Evolutionary conservation across 2,797 vertebrate species (phyloP), one percentile per base, ranked within the genome.

Genomic region (Atherinosoma microstoma): DNA sequence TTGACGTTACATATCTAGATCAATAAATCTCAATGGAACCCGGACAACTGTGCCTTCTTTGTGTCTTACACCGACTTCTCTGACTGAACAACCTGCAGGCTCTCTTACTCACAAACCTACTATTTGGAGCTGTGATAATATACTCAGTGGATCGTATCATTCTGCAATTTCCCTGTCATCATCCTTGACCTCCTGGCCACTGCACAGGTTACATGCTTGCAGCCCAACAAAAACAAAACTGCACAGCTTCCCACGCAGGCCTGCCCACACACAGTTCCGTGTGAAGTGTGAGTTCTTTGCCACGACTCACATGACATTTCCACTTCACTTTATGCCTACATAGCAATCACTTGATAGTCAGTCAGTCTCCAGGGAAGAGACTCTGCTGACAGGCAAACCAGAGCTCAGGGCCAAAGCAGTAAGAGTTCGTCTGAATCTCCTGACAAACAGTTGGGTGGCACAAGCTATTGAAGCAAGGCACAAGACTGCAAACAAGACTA

Each of bases 261-360:
- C 79, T 72, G 70, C 81, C 74, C 71, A 79, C 82, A 53, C 72
- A 73, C 65, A 66, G 54, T 40, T 54, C 66, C 24, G n/a, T 51
- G 24, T 61, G 18, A 29, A 69, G 75, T 40, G 76, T 29, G 64
- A 67, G 75, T 78, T 69, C 68, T n/a, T 71, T 58, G 54, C 70
- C 59, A 63, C 34, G 5, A 29, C 72, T 82, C 83, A 73, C 82
- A 58, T 84, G 86, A 81, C 75, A 1, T 68, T 74, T 85, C 63
- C 60, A 22, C 64, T 74, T 64, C 40, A 35, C 40, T 68, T 83
- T 60, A 34, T 73, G 76, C 75, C 78, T 59, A 75, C 42, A 67
- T 20, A 42, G 70, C 78, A 64, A 11, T 83, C 63, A 63, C 27
- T 15, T 40, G 30, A 58, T 65, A 32, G 54, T 70, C 73, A 20